These are phyloP conservation scores for Mixornis gularis DNA, from an alignment of 2,113 vertebrate species.

Conservation along the genomic window DNA sequence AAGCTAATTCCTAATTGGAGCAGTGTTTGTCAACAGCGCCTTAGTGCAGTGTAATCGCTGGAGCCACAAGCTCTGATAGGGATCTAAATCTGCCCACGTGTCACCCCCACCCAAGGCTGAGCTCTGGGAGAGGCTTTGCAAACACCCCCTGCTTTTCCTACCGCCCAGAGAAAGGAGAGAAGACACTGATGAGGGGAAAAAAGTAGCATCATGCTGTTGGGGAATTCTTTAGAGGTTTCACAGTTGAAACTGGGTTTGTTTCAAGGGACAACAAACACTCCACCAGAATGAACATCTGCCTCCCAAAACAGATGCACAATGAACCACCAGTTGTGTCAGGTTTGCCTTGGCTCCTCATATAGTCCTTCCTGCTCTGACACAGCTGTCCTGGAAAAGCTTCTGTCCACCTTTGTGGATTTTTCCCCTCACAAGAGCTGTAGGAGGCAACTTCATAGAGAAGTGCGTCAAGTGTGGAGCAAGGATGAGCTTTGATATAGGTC, in stretches of 20 bases:
- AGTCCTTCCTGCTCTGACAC: not conserved
- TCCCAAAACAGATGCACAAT: accelerated
- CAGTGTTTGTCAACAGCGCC: constrained; percentile 73
- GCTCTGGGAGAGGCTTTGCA: not conserved
- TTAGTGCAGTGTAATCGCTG: constrained; percentile 67
- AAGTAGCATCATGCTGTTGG: not conserved
- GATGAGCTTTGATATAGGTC: not conserved
- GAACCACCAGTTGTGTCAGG: not conserved
- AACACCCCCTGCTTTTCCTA: not conserved
- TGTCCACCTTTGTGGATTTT: not conserved
- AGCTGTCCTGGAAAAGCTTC: not conserved
- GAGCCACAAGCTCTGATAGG: constrained; percentile 65
- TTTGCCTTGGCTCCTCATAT: not conserved
- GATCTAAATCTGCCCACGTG: constrained; percentile 67
- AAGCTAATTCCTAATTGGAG: constrained; percentile 75
- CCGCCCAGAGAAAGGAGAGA: not conserved
- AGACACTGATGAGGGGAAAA: not conserved
- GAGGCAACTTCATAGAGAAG: not conserved
- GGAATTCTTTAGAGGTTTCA: not conserved
- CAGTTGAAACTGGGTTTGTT: not conserved
- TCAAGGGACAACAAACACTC: not conserved
- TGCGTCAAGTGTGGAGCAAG: not conserved
- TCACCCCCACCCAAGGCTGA: not conserved
- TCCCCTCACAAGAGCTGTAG: not conserved
- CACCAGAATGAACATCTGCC: not conserved